A percentile compares a stretch with the other conserved stretches of the same genome.
Conservation (phyloP, 2,888 invertebrate species). For the Scaptodrosophila latifasciaeformis region DNA sequence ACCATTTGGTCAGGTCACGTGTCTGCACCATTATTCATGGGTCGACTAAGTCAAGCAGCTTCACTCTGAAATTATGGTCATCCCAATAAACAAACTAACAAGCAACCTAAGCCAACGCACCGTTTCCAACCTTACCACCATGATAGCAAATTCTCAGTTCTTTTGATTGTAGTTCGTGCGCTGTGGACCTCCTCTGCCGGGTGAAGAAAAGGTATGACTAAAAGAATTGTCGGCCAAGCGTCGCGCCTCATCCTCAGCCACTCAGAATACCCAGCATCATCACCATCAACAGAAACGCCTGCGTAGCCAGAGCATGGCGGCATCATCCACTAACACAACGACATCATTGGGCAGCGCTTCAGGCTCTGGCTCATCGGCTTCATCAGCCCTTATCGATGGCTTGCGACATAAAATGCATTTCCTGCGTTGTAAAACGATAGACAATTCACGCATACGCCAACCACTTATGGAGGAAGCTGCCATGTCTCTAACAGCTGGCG, state of each 20-base stretch:
- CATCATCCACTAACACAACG: neutral
- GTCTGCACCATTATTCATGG: too few species aligned
- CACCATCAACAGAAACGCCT: constrained; percentile 30
- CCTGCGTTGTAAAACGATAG: constrained; percentile 69
- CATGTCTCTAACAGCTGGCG: constrained; percentile 29
- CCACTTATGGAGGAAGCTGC: constrained; percentile 71
- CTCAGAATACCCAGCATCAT: constrained; percentile 34
- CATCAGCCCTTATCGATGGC: constrained; percentile 46
- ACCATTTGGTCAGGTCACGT: too few species aligned
- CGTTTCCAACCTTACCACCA: constrained; percentile 63
- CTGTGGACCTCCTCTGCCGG: constrained; percentile 81
- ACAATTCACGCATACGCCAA: constrained; percentile 69
- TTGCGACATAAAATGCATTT: constrained; percentile 64
- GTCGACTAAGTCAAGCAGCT: too few species aligned
- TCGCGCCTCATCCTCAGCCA: constrained; percentile 69
- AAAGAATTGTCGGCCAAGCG: constrained; percentile 75
- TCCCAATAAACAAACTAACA: neutral
- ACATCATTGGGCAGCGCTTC: constrained; percentile 7
- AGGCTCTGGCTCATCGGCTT: constrained; percentile 16
- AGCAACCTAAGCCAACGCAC: constrained; percentile 44
- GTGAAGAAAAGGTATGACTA: constrained; percentile 90
- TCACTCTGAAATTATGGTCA: too few species aligned
- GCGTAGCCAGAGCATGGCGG: constrained; percentile 47
- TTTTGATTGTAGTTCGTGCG: constrained; percentile 84
- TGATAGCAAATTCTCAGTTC: constrained; percentile 73